Evolutionary conservation across 2,113 vertebrate species (phyloP).

Genomic region (Daphoenositta chrysoptera): DNA sequence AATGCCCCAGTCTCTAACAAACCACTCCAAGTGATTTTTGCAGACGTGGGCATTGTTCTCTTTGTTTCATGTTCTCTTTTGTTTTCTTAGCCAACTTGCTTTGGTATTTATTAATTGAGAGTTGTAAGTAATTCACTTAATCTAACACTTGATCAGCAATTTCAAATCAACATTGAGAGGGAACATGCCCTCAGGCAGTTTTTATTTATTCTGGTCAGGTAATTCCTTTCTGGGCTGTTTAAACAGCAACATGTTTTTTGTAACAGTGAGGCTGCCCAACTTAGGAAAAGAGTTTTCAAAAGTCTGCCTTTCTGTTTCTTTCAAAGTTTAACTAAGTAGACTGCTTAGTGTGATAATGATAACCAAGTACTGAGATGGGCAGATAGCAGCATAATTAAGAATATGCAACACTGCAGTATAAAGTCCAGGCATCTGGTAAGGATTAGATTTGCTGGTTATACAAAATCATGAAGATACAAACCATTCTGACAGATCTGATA

Average conservation of each 20-base stretch:
- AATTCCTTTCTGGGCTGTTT: constrained; percentile 32
- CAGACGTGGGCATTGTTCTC: not conserved
- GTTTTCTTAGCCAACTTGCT: constrained; percentile 11
- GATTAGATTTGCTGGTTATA: constrained; percentile 32
- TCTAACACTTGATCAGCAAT: constrained; percentile 51
- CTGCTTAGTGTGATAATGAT: not conserved
- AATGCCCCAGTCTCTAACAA: not conserved
- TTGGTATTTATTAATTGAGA: constrained; percentile 58
- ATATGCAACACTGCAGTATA: not conserved
- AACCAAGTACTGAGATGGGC: not conserved
- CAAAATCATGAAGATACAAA: constrained; percentile 33
- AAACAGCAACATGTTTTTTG: constrained; percentile 17
- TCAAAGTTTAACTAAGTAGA: constrained; percentile 3
- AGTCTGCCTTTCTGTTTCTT: not conserved
- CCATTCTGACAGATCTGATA: constrained; percentile 22
- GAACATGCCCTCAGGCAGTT: constrained; percentile 24
- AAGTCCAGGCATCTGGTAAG: constrained; percentile 39
- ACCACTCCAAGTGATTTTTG: not conserved
- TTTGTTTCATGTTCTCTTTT: constrained; percentile 20
- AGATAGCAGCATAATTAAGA: constrained; percentile 3
- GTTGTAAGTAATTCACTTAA: constrained; percentile 38
- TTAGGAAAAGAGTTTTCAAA: not conserved
- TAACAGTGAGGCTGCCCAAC: not conserved
- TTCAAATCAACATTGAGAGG: not conserved
- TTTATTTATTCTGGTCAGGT: constrained; percentile 57